These are phyloP conservation scores for Acomys russatus DNA, from an alignment of 2,797 vertebrate genomes.

Conservation along the genomic window DNA sequence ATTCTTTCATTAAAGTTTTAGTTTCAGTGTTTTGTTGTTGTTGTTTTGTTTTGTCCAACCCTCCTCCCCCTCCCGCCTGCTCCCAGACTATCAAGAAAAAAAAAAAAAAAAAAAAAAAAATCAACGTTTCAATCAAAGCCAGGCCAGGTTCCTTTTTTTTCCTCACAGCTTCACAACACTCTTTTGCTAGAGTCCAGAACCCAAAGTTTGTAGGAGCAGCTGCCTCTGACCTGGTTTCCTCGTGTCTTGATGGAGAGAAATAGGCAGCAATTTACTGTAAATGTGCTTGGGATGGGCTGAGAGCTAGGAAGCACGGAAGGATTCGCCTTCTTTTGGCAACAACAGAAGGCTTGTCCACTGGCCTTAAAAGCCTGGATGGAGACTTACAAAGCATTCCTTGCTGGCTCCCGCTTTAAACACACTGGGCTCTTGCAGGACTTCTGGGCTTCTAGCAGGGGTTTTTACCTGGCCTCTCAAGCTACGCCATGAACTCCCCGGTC, in stretches of 20 bases:
- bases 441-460: slow-evolving; percentile 2
- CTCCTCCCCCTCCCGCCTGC: too few relatives aligned
- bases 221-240: slow-evolving; percentile 38
- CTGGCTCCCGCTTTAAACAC: background rate
- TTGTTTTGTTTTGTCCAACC: background rate
- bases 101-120: background rate
- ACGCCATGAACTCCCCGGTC: background rate
- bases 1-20: slow-evolving; percentile 46
- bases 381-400: slow-evolving; percentile 29
- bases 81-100: background rate
- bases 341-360: background rate
- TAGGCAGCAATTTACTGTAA: slow-evolving; percentile 58
- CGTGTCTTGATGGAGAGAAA: slow-evolving; percentile 50
- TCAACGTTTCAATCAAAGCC: slow-evolving; percentile 42
- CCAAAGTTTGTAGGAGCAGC: slow-evolving; percentile 40
- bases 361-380: slow-evolving; percentile 13
- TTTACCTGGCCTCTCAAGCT: background rate
- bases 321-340: slow-evolving; percentile 55
- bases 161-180: background rate
- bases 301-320: slow-evolving; percentile 39
- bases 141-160: slow-evolving; percentile 22
- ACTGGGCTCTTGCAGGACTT: background rate
- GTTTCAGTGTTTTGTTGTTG: background rate
- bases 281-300: slow-evolving; percentile 18
- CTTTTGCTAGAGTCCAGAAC: slow-evolving; percentile 64